Evolutionary conservation across 1,140 invertebrate species (phyloP).

Genomic region (Drosophila insularis): DNA sequence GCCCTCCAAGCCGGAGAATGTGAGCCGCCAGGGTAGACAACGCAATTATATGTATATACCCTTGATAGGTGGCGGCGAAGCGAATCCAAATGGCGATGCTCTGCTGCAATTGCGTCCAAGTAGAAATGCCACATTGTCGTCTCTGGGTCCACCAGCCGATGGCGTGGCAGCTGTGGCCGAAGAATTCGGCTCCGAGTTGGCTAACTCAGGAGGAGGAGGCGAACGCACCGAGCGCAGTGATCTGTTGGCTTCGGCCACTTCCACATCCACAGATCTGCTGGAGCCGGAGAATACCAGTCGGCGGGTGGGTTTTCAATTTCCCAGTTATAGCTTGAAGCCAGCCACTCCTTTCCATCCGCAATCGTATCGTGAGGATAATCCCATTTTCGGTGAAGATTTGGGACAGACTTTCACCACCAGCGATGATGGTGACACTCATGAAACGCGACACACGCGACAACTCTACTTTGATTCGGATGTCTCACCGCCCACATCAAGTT

Average conservation of each 20-base stretch:
- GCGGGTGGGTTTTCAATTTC: conserved; percentile 78
- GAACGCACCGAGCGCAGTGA: conserved; percentile 72
- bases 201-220: conserved; percentile 30
- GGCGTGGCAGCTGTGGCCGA: conserved; percentile 55
- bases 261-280: conserved; percentile 62
- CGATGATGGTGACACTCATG: conserved; percentile 58
- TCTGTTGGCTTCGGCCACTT: conserved; percentile 50
- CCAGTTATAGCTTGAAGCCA: conserved; percentile 78
- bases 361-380: conserved; percentile 78
- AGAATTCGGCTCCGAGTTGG: conserved; percentile 60
- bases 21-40: conserved; percentile 63
- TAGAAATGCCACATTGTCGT: conserved; percentile 56
- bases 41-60: conserved; percentile 81
- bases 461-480: conserved; percentile 67
- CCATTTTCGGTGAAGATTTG: conserved; percentile 74
- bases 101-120: conserved; percentile 64
- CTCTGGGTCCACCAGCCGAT: conserved; percentile 61
- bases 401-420: conserved; percentile 47
- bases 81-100: conserved; percentile 14
- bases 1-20: conserved; percentile 70
- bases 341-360: conserved; percentile 74
- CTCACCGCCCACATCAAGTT: conserved; percentile 53
- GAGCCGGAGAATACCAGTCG: conserved; percentile 70
- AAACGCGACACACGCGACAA: conserved; percentile 69
- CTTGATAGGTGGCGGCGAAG: conserved; percentile 36